Percentiles rank a stretch among this genome's conserved stretches.
Evolutionary conservation across 2,797 vertebrate species (phyloP).

Genomic region (Lates japonicus): DNA sequence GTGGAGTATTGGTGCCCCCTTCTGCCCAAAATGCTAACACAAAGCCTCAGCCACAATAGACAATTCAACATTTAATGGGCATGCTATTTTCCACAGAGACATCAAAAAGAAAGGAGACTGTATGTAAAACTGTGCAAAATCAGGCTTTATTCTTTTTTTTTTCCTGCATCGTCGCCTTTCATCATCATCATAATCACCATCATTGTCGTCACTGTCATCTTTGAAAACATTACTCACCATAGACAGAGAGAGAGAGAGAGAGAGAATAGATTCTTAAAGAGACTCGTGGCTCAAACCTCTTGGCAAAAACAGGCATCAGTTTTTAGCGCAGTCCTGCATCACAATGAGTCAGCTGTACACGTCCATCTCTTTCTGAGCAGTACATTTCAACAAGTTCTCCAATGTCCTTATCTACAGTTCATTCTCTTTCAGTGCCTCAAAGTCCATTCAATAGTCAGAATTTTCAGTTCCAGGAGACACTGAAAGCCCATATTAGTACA

Average conservation of each 20-base stretch:
- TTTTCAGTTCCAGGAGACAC: slow-evolving; percentile 56
- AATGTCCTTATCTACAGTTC: slow-evolving; percentile 70
- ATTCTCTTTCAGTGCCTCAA: slow-evolving; percentile 34
- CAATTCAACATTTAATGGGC: slow-evolving; percentile 15
- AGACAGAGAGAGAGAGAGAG: slow-evolving; percentile 62
- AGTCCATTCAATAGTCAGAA: slow-evolving; percentile 58
- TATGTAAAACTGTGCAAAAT: slow-evolving; percentile 89
- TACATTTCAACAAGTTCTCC: slow-evolving; percentile 62
- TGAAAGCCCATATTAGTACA: slow-evolving; percentile 54
- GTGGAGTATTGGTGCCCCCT: slow-evolving; percentile 75
- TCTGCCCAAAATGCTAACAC: slow-evolving; percentile 48
- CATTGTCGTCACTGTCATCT: slow-evolving; percentile 66
- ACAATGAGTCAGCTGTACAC: slow-evolving; percentile 56
- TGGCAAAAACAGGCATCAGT: slow-evolving; percentile 65
- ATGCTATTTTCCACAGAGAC: slow-evolving; percentile 28
- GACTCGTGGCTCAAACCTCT: slow-evolving; percentile 55
- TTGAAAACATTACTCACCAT: slow-evolving; percentile 69
- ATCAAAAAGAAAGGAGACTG: slow-evolving; percentile 59
- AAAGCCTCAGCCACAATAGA: slow-evolving; percentile 17
- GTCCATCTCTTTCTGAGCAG: slow-evolving; percentile 58
- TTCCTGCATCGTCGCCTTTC: slow-evolving; percentile 61
- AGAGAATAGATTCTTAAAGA: slow-evolving; percentile 64
- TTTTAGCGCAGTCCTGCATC: slow-evolving; percentile 55
- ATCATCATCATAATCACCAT: slow-evolving; percentile 67
- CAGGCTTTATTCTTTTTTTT: slow-evolving; percentile 83